Conservation (phyloP, 1,140 invertebrate species). For the Zaprionus gabonicus region DNA sequence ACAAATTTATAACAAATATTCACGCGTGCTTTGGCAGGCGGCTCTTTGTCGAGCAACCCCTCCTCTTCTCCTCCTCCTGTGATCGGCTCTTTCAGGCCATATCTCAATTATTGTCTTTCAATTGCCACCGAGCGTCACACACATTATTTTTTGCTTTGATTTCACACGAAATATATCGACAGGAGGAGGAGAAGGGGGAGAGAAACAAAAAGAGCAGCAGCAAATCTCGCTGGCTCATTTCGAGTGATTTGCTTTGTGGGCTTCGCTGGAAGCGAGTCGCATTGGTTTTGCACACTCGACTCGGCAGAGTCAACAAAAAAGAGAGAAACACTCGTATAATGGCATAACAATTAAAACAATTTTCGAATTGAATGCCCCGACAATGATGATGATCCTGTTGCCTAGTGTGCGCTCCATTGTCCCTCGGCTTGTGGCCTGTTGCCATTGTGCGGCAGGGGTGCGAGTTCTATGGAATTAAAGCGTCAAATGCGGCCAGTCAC, state of each 20-base stretch:
- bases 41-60: slow-evolving; percentile 54
- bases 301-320: slow-evolving; percentile 63
- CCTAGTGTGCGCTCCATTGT: slow-evolving; percentile 13
- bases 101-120: slow-evolving; percentile 74
- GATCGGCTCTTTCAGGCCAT: slow-evolving; percentile 1
- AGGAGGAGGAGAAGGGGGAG: not conserved
- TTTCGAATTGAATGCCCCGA: slow-evolving; percentile 61
- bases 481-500: slow-evolving; percentile 78
- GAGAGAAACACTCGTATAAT: slow-evolving; percentile 57
- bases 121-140: slow-evolving; percentile 65
- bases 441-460: slow-evolving; percentile 20
- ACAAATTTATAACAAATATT: slow-evolving; percentile 83
- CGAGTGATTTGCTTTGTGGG: not conserved
- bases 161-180: slow-evolving; percentile 53
- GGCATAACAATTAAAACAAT: slow-evolving; percentile 76
- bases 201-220: slow-evolving; percentile 12
- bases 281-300: slow-evolving; percentile 68
- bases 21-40: slow-evolving; percentile 78
- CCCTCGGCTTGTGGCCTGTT: slow-evolving; percentile 15
- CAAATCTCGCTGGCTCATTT: slow-evolving; percentile 21
- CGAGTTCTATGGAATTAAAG: slow-evolving; percentile 75
- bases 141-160: slow-evolving; percentile 49
- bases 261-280: slow-evolving; percentile 59
- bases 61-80: not conserved
- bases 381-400: slow-evolving; percentile 43